Conservation (phyloP, 2,888 invertebrate species). For the Osmoderma eremita region DNA sequence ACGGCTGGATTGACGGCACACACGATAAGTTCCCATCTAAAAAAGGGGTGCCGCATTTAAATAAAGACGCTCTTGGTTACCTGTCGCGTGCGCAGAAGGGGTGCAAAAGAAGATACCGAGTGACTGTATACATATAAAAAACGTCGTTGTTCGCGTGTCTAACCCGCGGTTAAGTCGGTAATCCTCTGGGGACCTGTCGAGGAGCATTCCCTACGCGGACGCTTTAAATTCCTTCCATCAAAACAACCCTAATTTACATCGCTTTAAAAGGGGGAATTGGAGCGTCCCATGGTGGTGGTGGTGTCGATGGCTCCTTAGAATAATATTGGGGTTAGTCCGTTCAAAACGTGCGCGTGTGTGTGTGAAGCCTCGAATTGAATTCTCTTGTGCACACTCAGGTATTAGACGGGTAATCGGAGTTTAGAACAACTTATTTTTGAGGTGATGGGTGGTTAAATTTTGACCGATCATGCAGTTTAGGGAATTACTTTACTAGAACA, state of each 20-base stretch:
- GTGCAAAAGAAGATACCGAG: background rate
- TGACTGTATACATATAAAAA: no score
- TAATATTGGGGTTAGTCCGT: conserved; percentile 35
- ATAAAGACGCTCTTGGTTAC: conserved; percentile 46
- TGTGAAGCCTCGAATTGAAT: no score
- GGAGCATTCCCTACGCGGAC: conserved; percentile 49
- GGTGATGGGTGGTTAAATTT: conserved; percentile 3
- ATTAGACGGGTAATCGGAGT: background rate
- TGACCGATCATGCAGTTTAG: conserved; percentile 2
- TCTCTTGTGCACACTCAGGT: no score
- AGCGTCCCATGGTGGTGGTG: background rate
- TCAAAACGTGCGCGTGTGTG: background rate
- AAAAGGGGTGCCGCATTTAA: conserved; percentile 50
- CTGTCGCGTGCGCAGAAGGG: conserved; percentile 38
- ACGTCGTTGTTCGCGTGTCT: conserved; percentile 46
- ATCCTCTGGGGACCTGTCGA: conserved; percentile 52
- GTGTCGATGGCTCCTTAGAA: conserved; percentile 29
- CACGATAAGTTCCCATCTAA: conserved; percentile 40
- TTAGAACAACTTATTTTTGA: conserved; percentile 11
- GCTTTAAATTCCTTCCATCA: conserved; percentile 52
- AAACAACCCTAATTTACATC: conserved; percentile 52
- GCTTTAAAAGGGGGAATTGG: conserved; percentile 46
- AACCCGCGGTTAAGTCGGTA: conserved; percentile 52
- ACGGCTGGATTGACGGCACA: conserved; percentile 41
- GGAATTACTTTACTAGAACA: no score